Conservation (phyloP, 2,888 invertebrate genomes). For the Dysmachus trigonus region DNA sequence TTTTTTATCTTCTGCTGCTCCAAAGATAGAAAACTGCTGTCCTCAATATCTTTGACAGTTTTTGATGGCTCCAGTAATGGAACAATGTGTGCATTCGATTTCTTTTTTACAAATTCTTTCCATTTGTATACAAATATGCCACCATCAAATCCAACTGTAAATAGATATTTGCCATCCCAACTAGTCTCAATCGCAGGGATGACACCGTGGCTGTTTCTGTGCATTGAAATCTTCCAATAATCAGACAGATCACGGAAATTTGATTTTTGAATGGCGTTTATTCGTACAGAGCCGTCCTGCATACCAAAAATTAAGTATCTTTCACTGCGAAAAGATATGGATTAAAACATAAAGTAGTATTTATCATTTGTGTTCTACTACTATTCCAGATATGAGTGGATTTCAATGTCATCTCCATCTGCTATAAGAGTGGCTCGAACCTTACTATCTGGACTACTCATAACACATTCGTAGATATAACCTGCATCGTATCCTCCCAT, state of each 20-base stretch:
- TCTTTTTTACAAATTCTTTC: constrained; percentile 54
- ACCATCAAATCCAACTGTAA: constrained; percentile 77
- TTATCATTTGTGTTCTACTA: constrained; percentile 54
- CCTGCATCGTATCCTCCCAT: constrained; percentile 74
- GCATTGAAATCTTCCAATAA: constrained; percentile 77
- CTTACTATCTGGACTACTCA: constrained; percentile 60
- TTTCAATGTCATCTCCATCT: constrained; percentile 69
- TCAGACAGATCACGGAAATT: constrained; percentile 70
- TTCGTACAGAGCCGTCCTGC: constrained; percentile 70
- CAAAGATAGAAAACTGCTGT: constrained; percentile 60
- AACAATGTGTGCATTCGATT: neutral
- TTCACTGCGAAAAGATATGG: constrained; percentile 57
- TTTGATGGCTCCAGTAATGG: constrained; percentile 45
- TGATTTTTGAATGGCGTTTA: constrained; percentile 65
- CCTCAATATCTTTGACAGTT: constrained; percentile 24
- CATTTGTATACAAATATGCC: constrained; percentile 78
- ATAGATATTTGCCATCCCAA: constrained; percentile 67
- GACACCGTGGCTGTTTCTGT: constrained; percentile 76
- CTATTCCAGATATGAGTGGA: constrained; percentile 67
- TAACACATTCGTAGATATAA: constrained; percentile 71
- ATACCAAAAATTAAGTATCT: constrained; percentile 71
- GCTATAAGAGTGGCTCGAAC: constrained; percentile 64
- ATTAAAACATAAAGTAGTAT: neutral
- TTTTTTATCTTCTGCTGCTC: constrained; percentile 77
- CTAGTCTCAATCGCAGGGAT: constrained; percentile 73